Conservation (phyloP, 2,113 vertebrate genomes). For the Otus sunia region DNA sequence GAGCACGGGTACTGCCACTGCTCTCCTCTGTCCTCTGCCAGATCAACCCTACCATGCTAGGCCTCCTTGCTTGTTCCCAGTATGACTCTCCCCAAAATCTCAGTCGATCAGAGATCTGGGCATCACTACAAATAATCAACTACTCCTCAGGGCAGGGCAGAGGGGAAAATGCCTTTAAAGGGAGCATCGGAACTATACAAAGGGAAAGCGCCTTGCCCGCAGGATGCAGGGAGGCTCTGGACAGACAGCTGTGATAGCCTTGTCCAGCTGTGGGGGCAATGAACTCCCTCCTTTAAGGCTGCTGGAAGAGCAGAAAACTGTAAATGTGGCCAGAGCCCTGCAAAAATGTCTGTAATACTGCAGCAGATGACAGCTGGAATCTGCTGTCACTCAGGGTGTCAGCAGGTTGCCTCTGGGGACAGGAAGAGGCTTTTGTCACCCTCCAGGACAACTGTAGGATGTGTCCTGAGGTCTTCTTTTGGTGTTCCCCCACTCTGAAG, state of each 20-base stretch:
- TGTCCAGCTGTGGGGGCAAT: background rate
- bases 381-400: background rate
- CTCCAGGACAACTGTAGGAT: background rate
- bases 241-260: background rate
- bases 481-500: background rate
- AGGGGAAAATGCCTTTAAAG: background rate
- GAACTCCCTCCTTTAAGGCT: background rate
- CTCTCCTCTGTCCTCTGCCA: background rate
- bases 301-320: background rate
- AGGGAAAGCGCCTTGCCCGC: background rate
- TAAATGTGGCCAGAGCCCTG: background rate
- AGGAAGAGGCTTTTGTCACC: background rate
- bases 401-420: background rate
- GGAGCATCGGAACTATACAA: background rate
- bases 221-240: background rate
- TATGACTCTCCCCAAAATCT: background rate
- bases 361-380: background rate
- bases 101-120: background rate
- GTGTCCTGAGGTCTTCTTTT: background rate
- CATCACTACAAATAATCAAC: background rate
- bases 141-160: background rate
- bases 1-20: background rate
- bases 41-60: background rate
- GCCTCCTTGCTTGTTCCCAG: background rate
- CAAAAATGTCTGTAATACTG: background rate